These are phyloP conservation scores for Diploptera punctata DNA, from an alignment of 2,888 invertebrate genomes.

Conservation along the genomic window DNA sequence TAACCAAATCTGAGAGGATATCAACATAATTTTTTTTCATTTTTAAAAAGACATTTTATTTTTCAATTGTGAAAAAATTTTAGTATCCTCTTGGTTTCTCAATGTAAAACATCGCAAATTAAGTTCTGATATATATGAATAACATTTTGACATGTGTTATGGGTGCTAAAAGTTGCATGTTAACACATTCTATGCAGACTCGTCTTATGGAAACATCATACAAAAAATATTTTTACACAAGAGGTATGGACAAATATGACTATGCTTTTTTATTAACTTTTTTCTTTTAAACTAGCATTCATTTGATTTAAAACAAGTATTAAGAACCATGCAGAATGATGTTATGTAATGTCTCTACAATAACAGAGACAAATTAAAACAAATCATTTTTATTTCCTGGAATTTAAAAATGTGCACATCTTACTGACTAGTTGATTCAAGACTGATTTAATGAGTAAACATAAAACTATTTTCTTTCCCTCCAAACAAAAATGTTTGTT, in stretches of 20 bases:
- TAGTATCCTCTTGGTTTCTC: too few species aligned
- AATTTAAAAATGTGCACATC: slow-evolving; percentile 2
- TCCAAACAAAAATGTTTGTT: too few species aligned
- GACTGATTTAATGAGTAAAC: neutral
- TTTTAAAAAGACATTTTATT: too few species aligned
- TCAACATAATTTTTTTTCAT: too few species aligned
- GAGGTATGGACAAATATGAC: slow-evolving; percentile 26
- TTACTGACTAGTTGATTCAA: slow-evolving; percentile 21
- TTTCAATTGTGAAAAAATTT: too few species aligned
- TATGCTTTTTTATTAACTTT: slow-evolving; percentile 19
- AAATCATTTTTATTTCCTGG: neutral
- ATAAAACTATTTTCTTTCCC: neutral
- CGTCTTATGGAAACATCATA: neutral
- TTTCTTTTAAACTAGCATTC: slow-evolving; percentile 16
- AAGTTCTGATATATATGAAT: neutral
- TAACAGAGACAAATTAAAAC: neutral
- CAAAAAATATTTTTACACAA: slow-evolving; percentile 9
- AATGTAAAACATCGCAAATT: neutral
- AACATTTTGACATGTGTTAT: neutral
- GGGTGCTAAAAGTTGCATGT: neutral
- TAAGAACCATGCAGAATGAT: too few species aligned
- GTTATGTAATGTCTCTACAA: neutral
- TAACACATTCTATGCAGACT: neutral
- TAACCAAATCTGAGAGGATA: too few species aligned
- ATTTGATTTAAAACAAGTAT: slow-evolving; percentile 19